Base-by-base conservation (phyloP, 1,140 invertebrate species). In the Penaeus vannamei region DNA sequence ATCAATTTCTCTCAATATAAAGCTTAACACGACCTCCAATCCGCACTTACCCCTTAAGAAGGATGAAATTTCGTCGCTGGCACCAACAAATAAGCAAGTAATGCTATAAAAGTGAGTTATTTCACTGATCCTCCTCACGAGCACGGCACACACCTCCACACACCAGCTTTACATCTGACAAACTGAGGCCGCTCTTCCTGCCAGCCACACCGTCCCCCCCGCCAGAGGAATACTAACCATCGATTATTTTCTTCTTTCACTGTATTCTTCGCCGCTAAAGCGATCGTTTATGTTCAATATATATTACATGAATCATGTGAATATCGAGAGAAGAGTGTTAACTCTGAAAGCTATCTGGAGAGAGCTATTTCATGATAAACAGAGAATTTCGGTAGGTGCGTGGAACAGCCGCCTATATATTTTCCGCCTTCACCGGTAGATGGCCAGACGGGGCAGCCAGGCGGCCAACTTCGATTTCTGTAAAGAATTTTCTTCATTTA, bases 61-160 rank as follows among this genome's bases (percentile, higher is more conserved):
- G 72, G 84, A 77, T 76, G 59, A 85, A 85, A 85, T 85, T 85
- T 85, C 69, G 69, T 72, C 69, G 69, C 84, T 29, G 72, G 46
- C 69, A 85, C 84, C 84, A 77, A 76, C 69, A 85, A 69, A 76
- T 36, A 85, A 77, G 66, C 72, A 72, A 85, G 32, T 72, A 85
- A 60, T 76, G 60, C 36, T 42, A 29, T 77, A 85, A 85, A 76
- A 59, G 29, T 61, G 61, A 85, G 84, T 85, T 85, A 85, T 85
- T 85, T 85, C 84, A 85, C 69, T 85, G 84, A 85, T 85, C 84
- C 84, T 77, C 66, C 84, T 85, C 84, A 61, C 84, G 29, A 85
- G 84, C 84, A 77, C 84, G 66, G 77, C 84, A 85, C 84, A 76
- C 84, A 85, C 84, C 69, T 77, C 84, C 84, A 76, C 84, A 61